Evolutionary conservation across 2,113 vertebrate species (phyloP).

Genomic region (Accipiter virgatus): DNA sequence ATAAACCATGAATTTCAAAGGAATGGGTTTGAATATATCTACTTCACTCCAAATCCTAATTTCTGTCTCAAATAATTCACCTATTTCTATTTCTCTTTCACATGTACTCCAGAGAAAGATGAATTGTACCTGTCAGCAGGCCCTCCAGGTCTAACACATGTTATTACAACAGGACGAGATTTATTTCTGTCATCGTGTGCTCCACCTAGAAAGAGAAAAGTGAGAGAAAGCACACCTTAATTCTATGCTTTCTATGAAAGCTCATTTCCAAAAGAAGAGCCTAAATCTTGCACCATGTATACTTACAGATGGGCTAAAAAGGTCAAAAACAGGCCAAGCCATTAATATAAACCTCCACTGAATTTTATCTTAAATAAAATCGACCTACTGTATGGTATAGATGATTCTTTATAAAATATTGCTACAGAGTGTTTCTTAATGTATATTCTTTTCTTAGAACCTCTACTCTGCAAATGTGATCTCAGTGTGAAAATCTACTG

Average conservation of each 20-base stretch:
- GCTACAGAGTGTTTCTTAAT: not conserved
- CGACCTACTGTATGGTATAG: not conserved
- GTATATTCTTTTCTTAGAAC: not conserved
- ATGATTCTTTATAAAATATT: not conserved
- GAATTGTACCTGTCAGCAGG: slow-evolving; percentile 92
- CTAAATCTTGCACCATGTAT: not conserved
- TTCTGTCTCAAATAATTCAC: slow-evolving; percentile 11
- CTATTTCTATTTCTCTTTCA: slow-evolving; percentile 26
- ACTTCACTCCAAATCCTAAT: not conserved
- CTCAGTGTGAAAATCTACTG: not conserved
- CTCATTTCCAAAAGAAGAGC: slow-evolving; percentile 4
- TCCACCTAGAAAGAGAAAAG: slow-evolving; percentile 80
- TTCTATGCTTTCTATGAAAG: not conserved
- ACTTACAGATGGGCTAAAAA: not conserved
- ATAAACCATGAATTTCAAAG: not conserved
- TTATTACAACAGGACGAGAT: slow-evolving; percentile 95
- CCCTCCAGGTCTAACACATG: slow-evolving; percentile 91
- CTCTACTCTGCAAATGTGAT: not conserved
- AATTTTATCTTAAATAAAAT: not conserved
- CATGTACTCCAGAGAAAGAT: slow-evolving; percentile 45
- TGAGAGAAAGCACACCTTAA: not conserved
- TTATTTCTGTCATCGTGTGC: slow-evolving; percentile 96
- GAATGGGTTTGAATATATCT: not conserved
- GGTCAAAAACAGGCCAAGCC: not conserved
- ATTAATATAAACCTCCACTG: not conserved